Evolutionary conservation across 2,888 invertebrate species (phyloP).

Genomic region (Boloria selene): DNA sequence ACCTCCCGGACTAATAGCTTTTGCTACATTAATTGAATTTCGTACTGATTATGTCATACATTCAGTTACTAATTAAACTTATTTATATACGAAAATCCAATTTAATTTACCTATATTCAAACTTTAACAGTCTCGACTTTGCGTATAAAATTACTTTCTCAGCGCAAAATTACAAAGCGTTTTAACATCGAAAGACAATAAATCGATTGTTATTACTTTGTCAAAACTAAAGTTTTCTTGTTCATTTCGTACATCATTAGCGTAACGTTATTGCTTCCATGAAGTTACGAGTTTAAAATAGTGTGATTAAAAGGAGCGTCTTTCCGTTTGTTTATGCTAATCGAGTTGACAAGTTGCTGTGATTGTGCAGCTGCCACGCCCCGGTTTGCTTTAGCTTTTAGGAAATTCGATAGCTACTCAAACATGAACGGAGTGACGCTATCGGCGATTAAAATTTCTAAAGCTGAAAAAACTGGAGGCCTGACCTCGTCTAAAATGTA

Average conservation of each 20-base stretch:
- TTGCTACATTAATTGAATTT: too few relatives aligned
- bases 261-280: conserved; percentile 56
- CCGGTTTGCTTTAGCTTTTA: conserved; percentile 69
- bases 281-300: conserved; percentile 57
- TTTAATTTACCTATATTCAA: too few relatives aligned
- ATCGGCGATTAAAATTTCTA: conserved; percentile 17
- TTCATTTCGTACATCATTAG: conserved; percentile 39
- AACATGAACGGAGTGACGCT: conserved; percentile 25
- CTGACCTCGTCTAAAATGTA: conserved; percentile 5
- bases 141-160: too few relatives aligned
- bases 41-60: too few relatives aligned
- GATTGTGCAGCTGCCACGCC: conserved; percentile 67
- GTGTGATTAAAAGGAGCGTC: conserved; percentile 74
- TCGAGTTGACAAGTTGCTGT: conserved; percentile 78
- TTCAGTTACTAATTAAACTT: too few relatives aligned
- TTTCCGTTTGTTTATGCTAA: conserved; percentile 79
- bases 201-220: too few relatives aligned
- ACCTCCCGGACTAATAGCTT: too few relatives aligned
- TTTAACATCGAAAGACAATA: too few relatives aligned
- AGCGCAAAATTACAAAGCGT: too few relatives aligned
- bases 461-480: conserved; percentile 11
- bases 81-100: too few relatives aligned
- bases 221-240: background rate
- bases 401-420: conserved; percentile 58
- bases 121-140: too few relatives aligned